phyloP scores from a whole-genome alignment of 2,113 vertebrate species.

The Upupa epops region DNA sequence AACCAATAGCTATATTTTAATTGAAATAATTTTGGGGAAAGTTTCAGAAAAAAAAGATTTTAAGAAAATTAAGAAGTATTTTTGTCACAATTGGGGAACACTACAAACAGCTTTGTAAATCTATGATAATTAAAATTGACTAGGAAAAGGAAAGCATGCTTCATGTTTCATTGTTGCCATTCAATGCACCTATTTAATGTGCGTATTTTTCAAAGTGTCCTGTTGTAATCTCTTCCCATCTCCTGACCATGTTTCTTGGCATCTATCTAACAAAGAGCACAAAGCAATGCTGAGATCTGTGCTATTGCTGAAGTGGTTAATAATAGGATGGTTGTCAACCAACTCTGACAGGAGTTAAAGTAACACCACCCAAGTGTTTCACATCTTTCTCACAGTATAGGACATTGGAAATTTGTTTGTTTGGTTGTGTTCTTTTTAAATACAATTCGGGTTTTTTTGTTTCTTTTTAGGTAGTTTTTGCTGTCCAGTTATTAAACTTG shows the following conservation, averaged over 20 bases:
- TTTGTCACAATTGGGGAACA: not conserved
- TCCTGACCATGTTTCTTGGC: not conserved
- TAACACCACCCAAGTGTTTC: not conserved
- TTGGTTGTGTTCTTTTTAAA: too few species aligned
- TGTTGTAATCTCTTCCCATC: constrained; percentile 7
- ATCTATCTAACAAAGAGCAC: not conserved
- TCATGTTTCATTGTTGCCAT: constrained; percentile 10
- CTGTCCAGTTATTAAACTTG: not conserved
- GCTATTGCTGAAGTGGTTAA: not conserved
- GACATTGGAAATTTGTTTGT: not conserved
- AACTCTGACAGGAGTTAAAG: not conserved
- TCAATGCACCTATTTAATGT: constrained; percentile 18
- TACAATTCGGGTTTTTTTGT: not conserved
- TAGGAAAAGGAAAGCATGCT: not conserved
- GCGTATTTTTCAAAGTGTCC: constrained; percentile 30
- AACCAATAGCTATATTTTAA: not conserved
- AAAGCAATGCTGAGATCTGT: not conserved
- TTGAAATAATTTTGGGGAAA: not conserved
- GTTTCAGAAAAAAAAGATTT: not conserved
- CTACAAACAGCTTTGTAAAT: not conserved
- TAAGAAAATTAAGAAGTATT: not conserved
- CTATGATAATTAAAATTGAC: constrained; percentile 3
- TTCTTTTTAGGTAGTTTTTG: not conserved
- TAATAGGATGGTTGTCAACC: not conserved
- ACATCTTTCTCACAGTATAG: not conserved